These are phyloP conservation scores for Epinephelus fuscoguttatus DNA, from an alignment of 2,113 vertebrate genomes.

Conservation along the genomic window DNA sequence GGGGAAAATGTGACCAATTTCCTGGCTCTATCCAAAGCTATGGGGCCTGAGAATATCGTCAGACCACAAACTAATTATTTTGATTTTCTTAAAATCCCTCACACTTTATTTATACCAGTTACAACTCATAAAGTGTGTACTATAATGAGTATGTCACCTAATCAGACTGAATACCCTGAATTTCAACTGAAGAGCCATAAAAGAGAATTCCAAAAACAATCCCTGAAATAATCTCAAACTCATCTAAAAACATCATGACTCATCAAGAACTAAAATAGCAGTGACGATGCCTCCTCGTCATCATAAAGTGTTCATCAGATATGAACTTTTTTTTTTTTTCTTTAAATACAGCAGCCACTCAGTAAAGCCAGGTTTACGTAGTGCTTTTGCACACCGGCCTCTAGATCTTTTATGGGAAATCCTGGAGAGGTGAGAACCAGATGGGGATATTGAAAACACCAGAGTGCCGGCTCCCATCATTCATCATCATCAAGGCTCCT, in stretches of 20 bases:
- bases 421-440: constrained; percentile 84
- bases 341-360: not conserved
- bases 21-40: constrained; percentile 24
- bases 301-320: constrained; percentile 31
- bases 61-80: constrained; percentile 35
- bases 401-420: constrained; percentile 78
- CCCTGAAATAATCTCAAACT: constrained; percentile 4
- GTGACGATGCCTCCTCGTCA: constrained; percentile 31
- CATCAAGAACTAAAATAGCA: constrained; percentile 8
- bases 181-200: constrained; percentile 28
- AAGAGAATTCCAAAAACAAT: constrained; percentile 1
- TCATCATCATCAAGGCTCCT: constrained; percentile 81
- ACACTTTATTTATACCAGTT: constrained; percentile 38
- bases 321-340: not conserved
- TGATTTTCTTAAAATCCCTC: constrained; percentile 33
- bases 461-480: constrained; percentile 77
- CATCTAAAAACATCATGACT: constrained; percentile 35
- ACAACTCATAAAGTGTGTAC: constrained; percentile 11
- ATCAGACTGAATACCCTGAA: constrained; percentile 6
- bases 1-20: constrained; percentile 57
- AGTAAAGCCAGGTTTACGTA: constrained; percentile 34
- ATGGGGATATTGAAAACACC: constrained; percentile 82
- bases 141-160: constrained; percentile 2
- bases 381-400: constrained; percentile 55
- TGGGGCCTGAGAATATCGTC: constrained; percentile 11